Base-by-base conservation (phyloP, 2,797 vertebrate species). In the Phyllotis vaccarum region DNA sequence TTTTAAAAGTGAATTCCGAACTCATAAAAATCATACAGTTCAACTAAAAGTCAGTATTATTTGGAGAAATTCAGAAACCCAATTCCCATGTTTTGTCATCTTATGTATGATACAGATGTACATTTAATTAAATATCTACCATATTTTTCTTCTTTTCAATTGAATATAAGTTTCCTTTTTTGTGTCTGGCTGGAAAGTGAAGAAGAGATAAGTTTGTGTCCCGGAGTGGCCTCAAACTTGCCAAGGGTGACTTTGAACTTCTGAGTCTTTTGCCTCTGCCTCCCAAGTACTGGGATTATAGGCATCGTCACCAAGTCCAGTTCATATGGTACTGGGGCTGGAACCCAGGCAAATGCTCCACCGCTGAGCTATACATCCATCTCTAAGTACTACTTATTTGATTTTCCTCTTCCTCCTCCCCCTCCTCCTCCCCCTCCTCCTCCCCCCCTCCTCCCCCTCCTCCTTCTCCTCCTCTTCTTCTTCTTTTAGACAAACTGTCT, bases 141-240 rank as follows among this genome's bases (percentile, higher is more conserved):
- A 16, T 66, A 62, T 86, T 91, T 95, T 91, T 91, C 75, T 89
- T 87, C 0, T 89, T 90, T 46, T 91, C 49, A 93, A 86, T n/a
- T 21, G 86, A 94, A 81, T 88, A 37, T 68, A 90, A 93, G 12
- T 58, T 34, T 74, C 22, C 31, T 49, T 70, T 70, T 24, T 52
- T 37, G 6, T 60, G 29, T 54, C 24, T 40, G 13, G 12, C 7
- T 43, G 22, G 17, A 29, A 60, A 54, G 3, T 70, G 46, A 66
- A 43, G 64, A n/a, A 85, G 31, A 34, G 86, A 54, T 1, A 49
- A 13, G 70, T 12, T 24, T 58, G 49, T 22, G 19, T 58, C 52
- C 27, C 68, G 60, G 29, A 43, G 16, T 60, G 29, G 17, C 14
- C 66, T 74, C 54, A 34, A 14, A 87, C 52, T 74, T 87, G 62